Conservation (phyloP, 1,140 invertebrate genomes). For the Probaryconus sp. region DNA sequence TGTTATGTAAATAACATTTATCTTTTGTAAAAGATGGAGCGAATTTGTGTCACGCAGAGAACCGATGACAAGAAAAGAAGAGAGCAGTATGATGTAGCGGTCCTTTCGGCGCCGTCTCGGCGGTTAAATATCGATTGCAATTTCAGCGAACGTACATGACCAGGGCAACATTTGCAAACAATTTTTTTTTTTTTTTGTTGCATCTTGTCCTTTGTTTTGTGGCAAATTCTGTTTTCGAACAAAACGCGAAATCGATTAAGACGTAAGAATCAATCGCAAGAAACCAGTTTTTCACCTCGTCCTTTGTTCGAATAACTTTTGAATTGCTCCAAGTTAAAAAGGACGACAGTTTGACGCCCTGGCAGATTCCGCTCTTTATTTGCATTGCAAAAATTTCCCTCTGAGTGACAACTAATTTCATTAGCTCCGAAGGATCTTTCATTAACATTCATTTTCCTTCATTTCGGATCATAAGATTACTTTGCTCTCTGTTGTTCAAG, state of each 20-base stretch:
- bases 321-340: too few relatives aligned
- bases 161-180: neutral
- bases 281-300: too few relatives aligned
- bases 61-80: constrained; percentile 3
- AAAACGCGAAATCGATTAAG: too few relatives aligned
- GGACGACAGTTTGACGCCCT: neutral
- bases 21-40: neutral
- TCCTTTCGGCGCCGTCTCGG: constrained; percentile 67
- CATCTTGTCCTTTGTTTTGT: neutral
- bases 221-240: neutral
- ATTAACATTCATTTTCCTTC: neutral
- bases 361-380: constrained; percentile 19
- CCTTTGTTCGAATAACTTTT: too few relatives aligned
- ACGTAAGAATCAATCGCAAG: too few relatives aligned
- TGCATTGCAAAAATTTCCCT: constrained; percentile 2
- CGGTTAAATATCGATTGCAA: constrained; percentile 71
- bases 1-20: neutral
- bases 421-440: neutral
- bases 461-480: neutral
- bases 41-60: neutral
- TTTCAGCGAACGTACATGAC: constrained; percentile 49
- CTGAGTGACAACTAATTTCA: constrained; percentile 27
- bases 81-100: constrained; percentile 26
- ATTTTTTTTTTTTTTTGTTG: neutral
- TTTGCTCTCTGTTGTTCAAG: neutral